These are phyloP conservation scores for Agonopterix arenella DNA, from an alignment of 2,888 invertebrate genomes.

Conservation along the genomic window DNA sequence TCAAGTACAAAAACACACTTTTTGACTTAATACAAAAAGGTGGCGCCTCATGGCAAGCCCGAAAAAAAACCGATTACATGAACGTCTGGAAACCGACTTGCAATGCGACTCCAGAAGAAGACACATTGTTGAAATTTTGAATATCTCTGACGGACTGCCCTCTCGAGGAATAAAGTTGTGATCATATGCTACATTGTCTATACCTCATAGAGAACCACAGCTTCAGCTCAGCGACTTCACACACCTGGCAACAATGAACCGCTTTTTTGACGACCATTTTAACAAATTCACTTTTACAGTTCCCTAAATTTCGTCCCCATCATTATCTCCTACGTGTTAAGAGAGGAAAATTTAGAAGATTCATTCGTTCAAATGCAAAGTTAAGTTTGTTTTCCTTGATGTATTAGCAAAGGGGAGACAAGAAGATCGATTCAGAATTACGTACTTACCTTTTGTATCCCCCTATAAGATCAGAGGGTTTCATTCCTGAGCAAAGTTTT, in stretches of 20 bases:
- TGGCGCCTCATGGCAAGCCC: too few relatives aligned
- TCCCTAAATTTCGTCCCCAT: not conserved
- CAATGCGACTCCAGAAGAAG: too few relatives aligned
- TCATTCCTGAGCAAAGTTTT: conserved; percentile 10
- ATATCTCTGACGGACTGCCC: too few relatives aligned
- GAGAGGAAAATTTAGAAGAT: not conserved
- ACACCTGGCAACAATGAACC: conserved; percentile 22
- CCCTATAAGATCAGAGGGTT: conserved; percentile 17
- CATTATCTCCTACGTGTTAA: not conserved
- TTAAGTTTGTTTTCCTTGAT: conserved; percentile 19
- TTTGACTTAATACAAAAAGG: too few relatives aligned
- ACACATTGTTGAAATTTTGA: too few relatives aligned
- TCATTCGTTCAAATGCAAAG: conserved; percentile 2
- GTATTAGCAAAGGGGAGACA: conserved; percentile 25
- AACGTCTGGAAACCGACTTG: too few relatives aligned
- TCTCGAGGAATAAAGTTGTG: too few relatives aligned
- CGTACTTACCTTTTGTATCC: conserved; percentile 25
- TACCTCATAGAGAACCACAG: too few relatives aligned
- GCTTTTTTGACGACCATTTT: not conserved
- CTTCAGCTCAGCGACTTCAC: too few relatives aligned
- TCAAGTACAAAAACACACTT: too few relatives aligned
- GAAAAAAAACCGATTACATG: too few relatives aligned
- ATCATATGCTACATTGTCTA: too few relatives aligned
- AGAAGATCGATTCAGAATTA: conserved; percentile 27
- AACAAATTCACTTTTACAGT: not conserved